phyloP scores from a whole-genome alignment of 2,888 invertebrate genomes.

The Papilio elwesi region DNA sequence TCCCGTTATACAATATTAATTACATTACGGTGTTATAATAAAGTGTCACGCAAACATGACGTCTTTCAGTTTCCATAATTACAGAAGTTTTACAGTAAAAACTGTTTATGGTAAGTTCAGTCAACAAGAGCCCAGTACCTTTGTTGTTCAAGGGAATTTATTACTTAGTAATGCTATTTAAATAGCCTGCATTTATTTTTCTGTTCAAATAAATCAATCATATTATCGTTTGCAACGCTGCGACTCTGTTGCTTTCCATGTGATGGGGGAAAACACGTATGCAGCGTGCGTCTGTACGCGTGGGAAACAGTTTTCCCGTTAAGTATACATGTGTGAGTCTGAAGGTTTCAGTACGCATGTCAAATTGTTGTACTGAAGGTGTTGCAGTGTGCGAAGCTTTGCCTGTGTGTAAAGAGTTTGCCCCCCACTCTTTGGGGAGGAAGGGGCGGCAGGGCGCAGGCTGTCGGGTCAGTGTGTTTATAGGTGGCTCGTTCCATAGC shows the following conservation, averaged over 20 bases:
- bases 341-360: slow-evolving; percentile 25
- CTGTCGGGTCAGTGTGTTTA: slow-evolving; percentile 75
- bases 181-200: slow-evolving; percentile 40
- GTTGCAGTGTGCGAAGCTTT: slow-evolving; percentile 45
- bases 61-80: slow-evolving; percentile 25
- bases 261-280: slow-evolving; percentile 21
- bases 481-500: slow-evolving; percentile 63
- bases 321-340: slow-evolving; percentile 38
- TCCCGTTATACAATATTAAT: slow-evolving; percentile 4
- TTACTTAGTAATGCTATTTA: slow-evolving; percentile 21
- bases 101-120: not conserved
- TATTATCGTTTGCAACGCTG: slow-evolving; percentile 45
- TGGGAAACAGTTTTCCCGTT: slow-evolving; percentile 36
- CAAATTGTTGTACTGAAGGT: slow-evolving; percentile 30
- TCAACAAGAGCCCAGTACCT: slow-evolving; percentile 22
- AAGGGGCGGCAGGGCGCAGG: slow-evolving; percentile 50
- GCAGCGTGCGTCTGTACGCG: not conserved
- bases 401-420: slow-evolving; percentile 51
- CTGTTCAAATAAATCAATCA: slow-evolving; percentile 49
- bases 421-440: slow-evolving; percentile 53
- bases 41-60: slow-evolving; percentile 33
- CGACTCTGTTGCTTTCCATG: slow-evolving; percentile 43
- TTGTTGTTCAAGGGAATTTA: slow-evolving; percentile 32
- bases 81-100: slow-evolving; percentile 25
- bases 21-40: slow-evolving; percentile 1